Percentiles rank a stretch among this genome's conserved stretches.
Evolutionary conservation across 2,113 vertebrate genomes (phyloP).

Genomic region (Brachyhypopomus occidentalis): DNA sequence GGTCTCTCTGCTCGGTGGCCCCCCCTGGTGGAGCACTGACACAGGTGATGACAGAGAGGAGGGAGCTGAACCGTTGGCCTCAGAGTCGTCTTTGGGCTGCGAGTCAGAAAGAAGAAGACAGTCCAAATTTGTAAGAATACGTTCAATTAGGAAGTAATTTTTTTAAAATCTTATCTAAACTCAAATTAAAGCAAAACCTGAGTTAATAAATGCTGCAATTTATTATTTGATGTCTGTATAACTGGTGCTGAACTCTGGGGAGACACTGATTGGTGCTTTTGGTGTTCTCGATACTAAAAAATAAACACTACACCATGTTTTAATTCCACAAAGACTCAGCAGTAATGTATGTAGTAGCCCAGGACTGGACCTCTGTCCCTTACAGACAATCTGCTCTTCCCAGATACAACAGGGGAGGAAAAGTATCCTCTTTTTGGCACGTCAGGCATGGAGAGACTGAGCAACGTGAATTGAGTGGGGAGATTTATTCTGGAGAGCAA

Average conservation of each 20-base stretch:
- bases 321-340: conserved; percentile 39
- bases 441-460: neutral
- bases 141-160: too few species aligned
- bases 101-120: conserved; percentile 22
- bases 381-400: conserved; percentile 49
- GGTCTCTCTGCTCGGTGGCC: conserved; percentile 81
- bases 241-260: neutral
- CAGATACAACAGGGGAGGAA: conserved; percentile 48
- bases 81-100: conserved; percentile 86
- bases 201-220: neutral
- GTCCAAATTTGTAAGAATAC: neutral
- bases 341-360: conserved; percentile 32
- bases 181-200: too few species aligned
- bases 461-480: neutral
- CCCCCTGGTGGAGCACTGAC: conserved; percentile 81
- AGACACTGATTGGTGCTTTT: neutral
- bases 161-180: too few species aligned
- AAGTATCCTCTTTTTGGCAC: conserved; percentile 28
- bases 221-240: neutral
- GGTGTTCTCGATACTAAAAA: neutral
- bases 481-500: neutral
- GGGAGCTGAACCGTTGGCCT: conserved; percentile 82
- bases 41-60: conserved; percentile 87
- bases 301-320: conserved; percentile 33
- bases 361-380: conserved; percentile 47